Evolutionary conservation across 37 sponge, comb jelly and placozoan species (phyloP).

Genomic region (Beroe forskalii): DNA sequence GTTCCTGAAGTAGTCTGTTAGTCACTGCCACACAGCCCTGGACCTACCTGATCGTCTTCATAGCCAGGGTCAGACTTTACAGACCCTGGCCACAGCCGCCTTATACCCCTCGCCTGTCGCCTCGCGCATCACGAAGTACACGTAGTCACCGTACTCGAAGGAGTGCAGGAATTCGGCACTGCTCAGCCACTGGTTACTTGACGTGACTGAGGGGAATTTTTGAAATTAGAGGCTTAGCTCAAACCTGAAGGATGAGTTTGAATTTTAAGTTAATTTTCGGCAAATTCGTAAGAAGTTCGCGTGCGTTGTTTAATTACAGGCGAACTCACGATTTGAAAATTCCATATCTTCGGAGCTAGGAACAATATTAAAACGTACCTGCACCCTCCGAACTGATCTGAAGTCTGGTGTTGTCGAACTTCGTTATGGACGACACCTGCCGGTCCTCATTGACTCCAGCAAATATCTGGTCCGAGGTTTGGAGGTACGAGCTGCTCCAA

Average conservation of each 20-base stretch:
- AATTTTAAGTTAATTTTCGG: too few species aligned
- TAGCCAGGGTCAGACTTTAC: slow-evolving; percentile 47
- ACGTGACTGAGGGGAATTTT: slow-evolving; percentile 41
- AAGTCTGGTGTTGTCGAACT: neutral
- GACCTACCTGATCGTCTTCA: slow-evolving; percentile 11
- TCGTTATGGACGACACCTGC: slow-evolving; percentile 1
- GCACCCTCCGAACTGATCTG: slow-evolving; percentile 48
- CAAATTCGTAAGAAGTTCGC: too few species aligned
- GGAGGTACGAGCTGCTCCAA: slow-evolving; percentile 42
- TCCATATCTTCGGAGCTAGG: too few species aligned
- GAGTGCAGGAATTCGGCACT: slow-evolving; percentile 36
- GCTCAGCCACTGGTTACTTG: slow-evolving; percentile 28
- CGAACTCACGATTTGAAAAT: too few species aligned
- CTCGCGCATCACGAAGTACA: slow-evolving; percentile 55
- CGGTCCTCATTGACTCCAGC: slow-evolving; percentile 43
- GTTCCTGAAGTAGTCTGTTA: too few species aligned
- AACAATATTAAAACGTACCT: neutral
- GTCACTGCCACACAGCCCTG: too few species aligned
- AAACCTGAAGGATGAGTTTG: too few species aligned
- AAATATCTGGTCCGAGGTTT: neutral
- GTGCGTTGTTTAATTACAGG: too few species aligned
- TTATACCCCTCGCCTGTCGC: neutral
- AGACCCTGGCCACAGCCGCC: slow-evolving; percentile 34
- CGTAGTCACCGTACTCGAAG: neutral
- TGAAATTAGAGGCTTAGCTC: too few species aligned